Evolutionary conservation across 2,797 vertebrate species (phyloP).

Genomic region (Sebastes itinus): DNA sequence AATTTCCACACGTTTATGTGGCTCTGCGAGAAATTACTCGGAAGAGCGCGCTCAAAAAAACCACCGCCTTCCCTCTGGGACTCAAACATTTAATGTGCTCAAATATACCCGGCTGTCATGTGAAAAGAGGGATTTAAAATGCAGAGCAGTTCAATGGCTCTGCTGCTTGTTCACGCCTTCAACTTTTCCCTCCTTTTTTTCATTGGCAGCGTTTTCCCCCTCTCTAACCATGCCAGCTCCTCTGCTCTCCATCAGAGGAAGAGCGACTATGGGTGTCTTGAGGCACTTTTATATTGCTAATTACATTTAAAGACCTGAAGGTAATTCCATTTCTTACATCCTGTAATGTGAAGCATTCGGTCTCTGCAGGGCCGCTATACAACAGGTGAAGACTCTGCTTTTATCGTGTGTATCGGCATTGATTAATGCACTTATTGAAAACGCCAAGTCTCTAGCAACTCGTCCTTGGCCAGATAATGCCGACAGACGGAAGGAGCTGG

Average conservation of each 20-base stretch:
- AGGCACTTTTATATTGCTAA: constrained; percentile 1
- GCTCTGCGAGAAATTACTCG: constrained; percentile 2
- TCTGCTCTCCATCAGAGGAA: constrained; percentile 7
- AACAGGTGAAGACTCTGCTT: neutral
- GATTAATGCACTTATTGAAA: constrained; percentile 7
- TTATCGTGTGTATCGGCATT: neutral
- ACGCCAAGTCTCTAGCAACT: neutral
- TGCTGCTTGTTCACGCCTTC: neutral
- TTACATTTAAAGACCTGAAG: constrained; percentile 8
- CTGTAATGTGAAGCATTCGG: neutral
- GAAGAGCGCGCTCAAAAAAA: neutral
- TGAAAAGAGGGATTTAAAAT: constrained; percentile 11
- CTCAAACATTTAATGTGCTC: constrained; percentile 22
- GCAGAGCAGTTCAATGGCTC: neutral
- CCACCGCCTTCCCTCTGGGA: neutral
- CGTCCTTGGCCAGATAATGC: neutral
- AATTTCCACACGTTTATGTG: neutral
- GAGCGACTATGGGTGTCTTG: constrained; percentile 4
- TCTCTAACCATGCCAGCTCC: neutral
- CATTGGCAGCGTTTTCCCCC: neutral
- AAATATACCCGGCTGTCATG: neutral
- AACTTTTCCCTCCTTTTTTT: neutral
- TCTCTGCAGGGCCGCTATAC: neutral
- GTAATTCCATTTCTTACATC: neutral
- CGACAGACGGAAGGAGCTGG: neutral